Conservation (phyloP, 2,888 invertebrate species). For the Heliconius ismenius region DNA sequence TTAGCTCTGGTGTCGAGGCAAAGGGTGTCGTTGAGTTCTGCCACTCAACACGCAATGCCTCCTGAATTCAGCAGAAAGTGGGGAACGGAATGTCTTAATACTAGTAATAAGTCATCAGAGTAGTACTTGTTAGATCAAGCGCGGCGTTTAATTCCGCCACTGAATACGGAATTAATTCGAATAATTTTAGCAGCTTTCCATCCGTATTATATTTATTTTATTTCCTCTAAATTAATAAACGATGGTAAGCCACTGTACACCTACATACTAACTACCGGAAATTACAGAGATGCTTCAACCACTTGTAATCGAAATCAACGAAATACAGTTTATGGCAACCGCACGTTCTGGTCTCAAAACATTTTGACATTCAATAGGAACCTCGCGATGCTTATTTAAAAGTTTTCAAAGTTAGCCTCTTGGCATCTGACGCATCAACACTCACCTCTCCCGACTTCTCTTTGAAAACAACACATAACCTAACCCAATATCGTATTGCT, state of each 20-base stretch:
- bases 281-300: conserved; percentile 30
- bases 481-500: conserved; percentile 81
- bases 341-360: conserved; percentile 36
- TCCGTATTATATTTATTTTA: background rate
- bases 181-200: background rate
- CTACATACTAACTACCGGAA: conserved; percentile 23
- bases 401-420: conserved; percentile 61
- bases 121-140: too few species aligned
- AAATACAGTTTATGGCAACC: conserved; percentile 27
- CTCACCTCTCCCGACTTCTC: conserved; percentile 66
- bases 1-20: conserved; percentile 36
- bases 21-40: too few species aligned
- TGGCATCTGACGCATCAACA: conserved; percentile 77
- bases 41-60: too few species aligned
- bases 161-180: too few species aligned
- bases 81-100: too few species aligned
- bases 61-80: too few species aligned
- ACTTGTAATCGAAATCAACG: conserved; percentile 21
- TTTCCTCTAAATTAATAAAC: background rate
- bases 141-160: too few species aligned
- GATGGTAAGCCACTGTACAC: background rate
- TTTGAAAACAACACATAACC: conserved; percentile 78
- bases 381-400: conserved; percentile 34
- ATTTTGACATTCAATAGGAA: conserved; percentile 45
- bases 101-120: too few species aligned